phyloP scores from a whole-genome alignment of 2,888 invertebrate species.

The Diadromus collaris region DNA sequence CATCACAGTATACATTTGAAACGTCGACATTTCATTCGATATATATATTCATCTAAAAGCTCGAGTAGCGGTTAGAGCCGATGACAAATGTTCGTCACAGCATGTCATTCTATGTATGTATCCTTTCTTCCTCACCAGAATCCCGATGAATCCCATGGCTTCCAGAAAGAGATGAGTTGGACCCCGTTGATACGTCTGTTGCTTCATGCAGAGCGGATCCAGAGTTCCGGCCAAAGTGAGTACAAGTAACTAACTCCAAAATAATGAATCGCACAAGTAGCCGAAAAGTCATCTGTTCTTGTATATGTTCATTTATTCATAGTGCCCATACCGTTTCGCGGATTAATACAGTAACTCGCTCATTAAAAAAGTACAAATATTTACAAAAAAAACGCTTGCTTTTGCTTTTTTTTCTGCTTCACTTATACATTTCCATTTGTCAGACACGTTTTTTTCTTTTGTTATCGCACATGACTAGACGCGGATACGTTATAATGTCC shows the following conservation, averaged over 20 bases:
- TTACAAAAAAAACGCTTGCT: conserved; percentile 71
- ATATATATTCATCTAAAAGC: neutral
- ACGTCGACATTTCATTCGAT: neutral
- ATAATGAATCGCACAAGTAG: neutral
- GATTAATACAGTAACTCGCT: conserved; percentile 59
- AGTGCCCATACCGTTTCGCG: conserved; percentile 32
- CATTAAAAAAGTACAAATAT: conserved; percentile 78
- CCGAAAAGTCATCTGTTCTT: neutral
- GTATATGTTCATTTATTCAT: conserved; percentile 32
- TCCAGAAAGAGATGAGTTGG: neutral
- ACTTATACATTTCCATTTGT: conserved; percentile 8
- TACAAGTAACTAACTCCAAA: neutral
- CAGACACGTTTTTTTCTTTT: conserved; percentile 21
- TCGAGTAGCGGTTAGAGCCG: neutral
- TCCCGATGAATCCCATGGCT: neutral
- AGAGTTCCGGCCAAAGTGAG: neutral
- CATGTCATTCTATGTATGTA: neutral
- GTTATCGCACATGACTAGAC: conserved; percentile 66
- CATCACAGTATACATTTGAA: neutral
- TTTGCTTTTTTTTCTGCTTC: conserved; percentile 27
- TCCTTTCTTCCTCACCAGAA: neutral
- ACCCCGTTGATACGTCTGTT: neutral
- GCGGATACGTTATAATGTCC: conserved; percentile 37
- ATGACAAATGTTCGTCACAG: neutral
- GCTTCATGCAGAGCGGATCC: neutral